Conservation (phyloP, 2,888 invertebrate species). For the Mythimna loreyi region DNA sequence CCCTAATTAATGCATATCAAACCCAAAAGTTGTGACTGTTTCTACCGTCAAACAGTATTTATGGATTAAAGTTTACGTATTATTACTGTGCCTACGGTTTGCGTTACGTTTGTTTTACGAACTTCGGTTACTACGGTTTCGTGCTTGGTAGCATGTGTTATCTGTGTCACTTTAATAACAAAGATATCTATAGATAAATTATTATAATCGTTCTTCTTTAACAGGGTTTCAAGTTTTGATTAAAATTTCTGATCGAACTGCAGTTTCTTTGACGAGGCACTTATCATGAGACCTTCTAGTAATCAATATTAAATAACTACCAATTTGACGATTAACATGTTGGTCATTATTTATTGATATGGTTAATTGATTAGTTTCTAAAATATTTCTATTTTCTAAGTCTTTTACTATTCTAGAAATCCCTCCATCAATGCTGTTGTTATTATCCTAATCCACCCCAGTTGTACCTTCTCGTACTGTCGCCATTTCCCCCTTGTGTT, state of each 20-base stretch:
- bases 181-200: background rate
- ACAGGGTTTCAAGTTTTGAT: constrained; percentile 1
- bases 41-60: constrained; percentile 44
- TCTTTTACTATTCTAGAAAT: background rate
- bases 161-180: background rate
- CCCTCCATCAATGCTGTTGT: background rate
- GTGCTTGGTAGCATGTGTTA: constrained; percentile 15
- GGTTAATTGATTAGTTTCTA: no score
- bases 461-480: constrained; percentile 11
- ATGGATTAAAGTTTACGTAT: constrained; percentile 46
- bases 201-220: no score
- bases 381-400: no score
- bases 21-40: constrained; percentile 50
- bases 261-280: background rate
- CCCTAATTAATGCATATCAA: constrained; percentile 42
- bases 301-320: no score
- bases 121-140: background rate
- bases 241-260: background rate
- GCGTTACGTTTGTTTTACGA: constrained; percentile 17
- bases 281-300: background rate
- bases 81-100: constrained; percentile 30
- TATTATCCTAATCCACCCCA: background rate
- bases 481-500: background rate
- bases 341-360: no score
- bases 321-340: no score